These are phyloP conservation scores for Drosophila prostipennis DNA, from an alignment of 2,888 invertebrate species.

Conservation along the genomic window DNA sequence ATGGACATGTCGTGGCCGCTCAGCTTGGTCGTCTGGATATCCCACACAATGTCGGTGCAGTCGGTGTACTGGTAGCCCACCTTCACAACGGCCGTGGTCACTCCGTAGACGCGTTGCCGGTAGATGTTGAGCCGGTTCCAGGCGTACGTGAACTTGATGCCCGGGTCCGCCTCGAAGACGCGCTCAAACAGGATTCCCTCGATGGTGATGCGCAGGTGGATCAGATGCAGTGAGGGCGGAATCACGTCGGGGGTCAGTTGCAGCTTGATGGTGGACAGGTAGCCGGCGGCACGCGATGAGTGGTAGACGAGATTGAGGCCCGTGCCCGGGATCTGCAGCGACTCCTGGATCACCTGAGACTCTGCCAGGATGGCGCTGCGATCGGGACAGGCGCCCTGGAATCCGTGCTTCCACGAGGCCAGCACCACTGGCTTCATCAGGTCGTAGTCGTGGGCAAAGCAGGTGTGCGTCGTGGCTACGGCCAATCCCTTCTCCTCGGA, in stretches of 20 bases:
- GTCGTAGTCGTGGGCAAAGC: slow-evolving; percentile 95
- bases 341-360: slow-evolving; percentile 97
- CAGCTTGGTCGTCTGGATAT: slow-evolving; percentile 96
- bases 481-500: slow-evolving; percentile 90
- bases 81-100: slow-evolving; percentile 96
- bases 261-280: slow-evolving; percentile 95
- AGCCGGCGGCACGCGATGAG: slow-evolving; percentile 96
- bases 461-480: slow-evolving; percentile 89
- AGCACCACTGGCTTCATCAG: slow-evolving; percentile 96
- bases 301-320: slow-evolving; percentile 98
- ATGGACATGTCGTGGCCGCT: slow-evolving; percentile 98
- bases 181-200: slow-evolving; percentile 97
- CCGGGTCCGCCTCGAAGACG: slow-evolving; percentile 97
- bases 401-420: slow-evolving; percentile 97
- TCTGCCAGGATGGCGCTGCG: slow-evolving; percentile 95
- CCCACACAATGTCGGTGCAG: slow-evolving; percentile 97
- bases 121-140: slow-evolving; percentile 99
- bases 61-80: slow-evolving; percentile 98
- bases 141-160: slow-evolving; percentile 98
- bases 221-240: slow-evolving; percentile 92
- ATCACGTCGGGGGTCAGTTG: slow-evolving; percentile 94
- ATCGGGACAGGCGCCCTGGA: slow-evolving; percentile 97
- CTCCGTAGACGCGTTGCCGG: slow-evolving; percentile 97
- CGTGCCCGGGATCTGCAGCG: slow-evolving; percentile 96
- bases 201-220: slow-evolving; percentile 96